Conservation (phyloP, 2,888 invertebrate genomes). For the Phytoseiulus persimilis region DNA sequence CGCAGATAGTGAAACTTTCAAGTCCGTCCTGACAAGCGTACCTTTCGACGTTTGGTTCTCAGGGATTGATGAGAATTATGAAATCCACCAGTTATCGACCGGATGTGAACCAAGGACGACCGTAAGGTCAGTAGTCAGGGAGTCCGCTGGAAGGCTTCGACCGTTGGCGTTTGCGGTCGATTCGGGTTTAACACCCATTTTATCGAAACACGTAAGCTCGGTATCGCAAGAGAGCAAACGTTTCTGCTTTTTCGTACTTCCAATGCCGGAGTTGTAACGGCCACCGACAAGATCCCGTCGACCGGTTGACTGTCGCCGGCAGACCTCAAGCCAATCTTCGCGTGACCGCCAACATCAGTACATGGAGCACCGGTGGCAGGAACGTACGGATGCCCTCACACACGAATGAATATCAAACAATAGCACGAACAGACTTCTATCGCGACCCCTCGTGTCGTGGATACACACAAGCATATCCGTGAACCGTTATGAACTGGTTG, state of each 20-base stretch:
- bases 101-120: not conserved
- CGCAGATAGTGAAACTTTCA: not conserved
- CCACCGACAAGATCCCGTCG: not conserved
- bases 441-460: not conserved
- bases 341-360: not conserved
- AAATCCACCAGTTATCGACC: not conserved
- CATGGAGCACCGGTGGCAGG: not conserved
- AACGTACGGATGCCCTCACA: not conserved
- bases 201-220: not conserved
- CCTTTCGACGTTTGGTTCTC: not conserved
- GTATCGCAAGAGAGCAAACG: not conserved
- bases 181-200: not conserved
- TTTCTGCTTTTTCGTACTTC: not conserved
- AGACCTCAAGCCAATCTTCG: not conserved
- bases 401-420: not conserved
- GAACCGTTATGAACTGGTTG: not conserved
- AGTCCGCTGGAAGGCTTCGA: not conserved
- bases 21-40: not conserved
- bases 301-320: not conserved
- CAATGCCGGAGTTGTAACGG: not conserved
- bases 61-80: not conserved
- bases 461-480: not conserved
- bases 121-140: not conserved
- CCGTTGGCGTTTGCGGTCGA: not conserved
- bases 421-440: not conserved